These are phyloP conservation scores for Crypturellus undulatus DNA, from an alignment of 2,113 vertebrate species.

Conservation along the genomic window DNA sequence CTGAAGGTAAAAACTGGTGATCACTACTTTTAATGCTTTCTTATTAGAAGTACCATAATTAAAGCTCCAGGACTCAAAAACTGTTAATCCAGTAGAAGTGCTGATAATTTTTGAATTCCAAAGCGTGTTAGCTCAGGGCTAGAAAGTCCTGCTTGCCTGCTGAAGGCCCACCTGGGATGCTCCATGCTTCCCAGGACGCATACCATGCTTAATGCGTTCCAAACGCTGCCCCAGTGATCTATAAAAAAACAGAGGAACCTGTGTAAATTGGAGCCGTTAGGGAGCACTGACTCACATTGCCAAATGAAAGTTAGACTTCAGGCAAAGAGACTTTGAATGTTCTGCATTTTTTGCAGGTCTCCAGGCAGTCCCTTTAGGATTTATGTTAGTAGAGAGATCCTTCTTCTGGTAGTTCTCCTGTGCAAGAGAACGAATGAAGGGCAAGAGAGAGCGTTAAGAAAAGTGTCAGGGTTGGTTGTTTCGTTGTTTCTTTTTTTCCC, in stretches of 20 bases:
- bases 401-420: not conserved
- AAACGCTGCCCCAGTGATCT: not conserved
- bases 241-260: not conserved
- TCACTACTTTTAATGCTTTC: not conserved
- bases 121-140: not conserved
- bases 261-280: not conserved
- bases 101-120: not conserved
- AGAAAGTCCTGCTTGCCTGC: not conserved
- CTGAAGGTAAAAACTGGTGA: not conserved
- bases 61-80: not conserved
- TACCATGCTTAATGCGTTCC: fast-evolving
- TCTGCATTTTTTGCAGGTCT: not conserved
- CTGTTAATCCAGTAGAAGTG: not conserved
- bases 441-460: not conserved
- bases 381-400: not conserved
- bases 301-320: not conserved
- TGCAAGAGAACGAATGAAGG: not conserved
- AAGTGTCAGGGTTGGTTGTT: not conserved
- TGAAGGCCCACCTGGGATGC: not conserved
- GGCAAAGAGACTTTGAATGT: not conserved
- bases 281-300: not conserved
- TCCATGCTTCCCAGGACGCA: fast-evolving
- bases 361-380: not conserved
- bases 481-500: not conserved
- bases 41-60: not conserved